Percentiles rank a stretch among this genome's conserved stretches.
Conservation (phyloP, 1,140 invertebrate genomes). For the Drosophila kohkoa region DNA sequence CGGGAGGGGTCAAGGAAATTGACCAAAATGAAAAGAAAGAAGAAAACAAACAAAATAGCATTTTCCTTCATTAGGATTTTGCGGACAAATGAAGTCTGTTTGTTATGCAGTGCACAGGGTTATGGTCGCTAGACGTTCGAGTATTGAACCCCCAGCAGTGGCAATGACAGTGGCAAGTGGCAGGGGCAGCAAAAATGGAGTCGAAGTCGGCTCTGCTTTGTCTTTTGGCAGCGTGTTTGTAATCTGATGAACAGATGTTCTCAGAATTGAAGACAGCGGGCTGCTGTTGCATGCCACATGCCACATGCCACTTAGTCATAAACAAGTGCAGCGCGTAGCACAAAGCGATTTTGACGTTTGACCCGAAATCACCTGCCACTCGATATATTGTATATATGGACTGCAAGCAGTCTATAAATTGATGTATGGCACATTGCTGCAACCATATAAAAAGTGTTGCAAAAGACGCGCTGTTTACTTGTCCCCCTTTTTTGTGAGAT, state of each 20-base stretch:
- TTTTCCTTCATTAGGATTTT: constrained; percentile 30
- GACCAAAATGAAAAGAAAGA: constrained; percentile 1
- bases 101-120: constrained; percentile 39
- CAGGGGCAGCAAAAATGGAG: not conserved
- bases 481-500: constrained; percentile 12
- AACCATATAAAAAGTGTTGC: constrained; percentile 5
- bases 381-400: not conserved
- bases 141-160: constrained; percentile 41
- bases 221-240: constrained; percentile 27
- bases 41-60: constrained; percentile 10
- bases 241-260: constrained; percentile 77
- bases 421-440: constrained; percentile 58
- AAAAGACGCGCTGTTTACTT: constrained; percentile 11
- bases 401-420: constrained; percentile 45
- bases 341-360: constrained; percentile 49
- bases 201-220: constrained; percentile 32
- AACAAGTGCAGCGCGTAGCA: constrained; percentile 44
- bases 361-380: constrained; percentile 73
- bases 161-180: not conserved
- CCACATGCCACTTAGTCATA: constrained; percentile 31
- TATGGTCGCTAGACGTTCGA: constrained; percentile 10
- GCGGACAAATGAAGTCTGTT: constrained; percentile 12
- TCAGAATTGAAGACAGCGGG: constrained; percentile 38
- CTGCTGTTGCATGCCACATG: constrained; percentile 7
- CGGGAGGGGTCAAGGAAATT: constrained; percentile 42